Percentiles rank a stretch among this genome's conserved stretches.
Evolutionary conservation across 1,140 invertebrate genomes (phyloP).

Genomic region (Anastatus disparis): DNA sequence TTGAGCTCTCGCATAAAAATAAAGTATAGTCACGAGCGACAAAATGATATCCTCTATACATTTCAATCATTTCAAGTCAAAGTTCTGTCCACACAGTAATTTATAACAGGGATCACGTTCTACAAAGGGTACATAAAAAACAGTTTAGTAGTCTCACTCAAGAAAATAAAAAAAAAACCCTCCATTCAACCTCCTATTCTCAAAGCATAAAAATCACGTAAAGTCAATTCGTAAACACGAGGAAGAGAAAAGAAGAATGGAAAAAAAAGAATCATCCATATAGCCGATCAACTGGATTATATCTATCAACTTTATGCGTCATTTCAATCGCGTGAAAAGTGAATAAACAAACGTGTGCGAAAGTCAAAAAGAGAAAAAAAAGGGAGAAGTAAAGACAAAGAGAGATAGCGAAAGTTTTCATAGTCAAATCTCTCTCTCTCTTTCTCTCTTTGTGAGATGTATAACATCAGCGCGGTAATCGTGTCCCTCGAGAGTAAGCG

Average conservation of each 20-base stretch:
- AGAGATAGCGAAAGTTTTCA: not conserved
- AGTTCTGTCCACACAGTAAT: slow-evolving; percentile 12
- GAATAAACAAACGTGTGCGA: too few relatives aligned
- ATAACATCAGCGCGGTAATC: slow-evolving; percentile 54
- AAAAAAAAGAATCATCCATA: not conserved
- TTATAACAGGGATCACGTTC: slow-evolving; percentile 22
- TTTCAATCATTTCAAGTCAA: too few relatives aligned
- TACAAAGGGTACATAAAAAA: slow-evolving; percentile 33
- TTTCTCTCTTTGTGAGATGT: not conserved
- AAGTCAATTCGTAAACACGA: too few relatives aligned
- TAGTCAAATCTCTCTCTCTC: slow-evolving; percentile 23
- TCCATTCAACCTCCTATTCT: too few relatives aligned
- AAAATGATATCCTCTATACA: slow-evolving; percentile 19
- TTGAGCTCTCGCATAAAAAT: not conserved
- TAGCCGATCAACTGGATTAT: not conserved
- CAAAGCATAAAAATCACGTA: too few relatives aligned
- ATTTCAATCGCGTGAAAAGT: not conserved
- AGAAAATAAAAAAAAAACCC: not conserved
- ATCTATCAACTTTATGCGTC: too few relatives aligned
- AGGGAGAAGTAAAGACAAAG: not conserved
- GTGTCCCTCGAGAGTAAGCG: slow-evolving; percentile 64
- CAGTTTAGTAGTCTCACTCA: slow-evolving; percentile 19
- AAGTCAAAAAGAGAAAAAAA: slow-evolving; percentile 34
- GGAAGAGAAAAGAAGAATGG: slow-evolving; percentile 1
- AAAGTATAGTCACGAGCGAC: not conserved